phyloP scores from a whole-genome alignment of 2,797 vertebrate genomes.

The Urosaurus nigricauda region DNA sequence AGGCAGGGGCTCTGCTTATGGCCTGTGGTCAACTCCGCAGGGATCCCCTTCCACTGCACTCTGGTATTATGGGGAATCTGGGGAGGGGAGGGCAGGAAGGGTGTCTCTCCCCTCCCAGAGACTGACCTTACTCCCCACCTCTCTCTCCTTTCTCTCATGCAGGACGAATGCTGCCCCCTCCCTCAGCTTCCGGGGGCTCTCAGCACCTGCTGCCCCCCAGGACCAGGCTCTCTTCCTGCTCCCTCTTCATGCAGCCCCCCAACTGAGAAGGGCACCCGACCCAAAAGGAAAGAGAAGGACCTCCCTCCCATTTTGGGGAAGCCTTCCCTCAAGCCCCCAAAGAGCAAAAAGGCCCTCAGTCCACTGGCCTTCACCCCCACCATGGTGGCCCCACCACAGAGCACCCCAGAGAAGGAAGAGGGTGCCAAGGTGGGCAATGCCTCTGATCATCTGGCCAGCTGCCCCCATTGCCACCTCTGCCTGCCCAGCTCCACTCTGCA shows the following conservation, averaged over 20 bases:
- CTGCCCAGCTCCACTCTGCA: constrained; percentile 63
- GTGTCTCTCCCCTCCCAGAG: too few relatives aligned
- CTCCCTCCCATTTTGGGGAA: neutral
- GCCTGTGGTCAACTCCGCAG: too few relatives aligned
- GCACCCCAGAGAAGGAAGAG: neutral
- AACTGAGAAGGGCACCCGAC: constrained; percentile 51
- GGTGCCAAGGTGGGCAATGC: neutral
- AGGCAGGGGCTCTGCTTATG: too few relatives aligned
- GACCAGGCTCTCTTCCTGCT: constrained; percentile 26
- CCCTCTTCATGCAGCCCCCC: neutral
- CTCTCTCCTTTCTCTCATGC: neutral
- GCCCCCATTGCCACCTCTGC: constrained; percentile 66
- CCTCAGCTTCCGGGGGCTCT: neutral
- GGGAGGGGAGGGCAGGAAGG: too few relatives aligned
- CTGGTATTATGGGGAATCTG: neutral
- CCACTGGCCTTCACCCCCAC: neutral
- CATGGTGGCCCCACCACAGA: fast-evolving
- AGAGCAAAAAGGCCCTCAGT: constrained; percentile 16
- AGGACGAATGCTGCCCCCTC: constrained; percentile 52
- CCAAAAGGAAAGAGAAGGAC: constrained; percentile 54
- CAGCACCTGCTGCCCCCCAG: constrained; percentile 1
- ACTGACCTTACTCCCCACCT: neutral
- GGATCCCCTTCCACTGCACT: fast-evolving
- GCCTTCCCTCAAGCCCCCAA: constrained; percentile 1
- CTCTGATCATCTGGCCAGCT: constrained; percentile 58